Percentiles rank a stretch among this genome's conserved stretches.
These are phyloP conservation scores for Nothobranchius kuhntae DNA, from an alignment of 2,113 vertebrate species.

Conservation along the genomic window DNA sequence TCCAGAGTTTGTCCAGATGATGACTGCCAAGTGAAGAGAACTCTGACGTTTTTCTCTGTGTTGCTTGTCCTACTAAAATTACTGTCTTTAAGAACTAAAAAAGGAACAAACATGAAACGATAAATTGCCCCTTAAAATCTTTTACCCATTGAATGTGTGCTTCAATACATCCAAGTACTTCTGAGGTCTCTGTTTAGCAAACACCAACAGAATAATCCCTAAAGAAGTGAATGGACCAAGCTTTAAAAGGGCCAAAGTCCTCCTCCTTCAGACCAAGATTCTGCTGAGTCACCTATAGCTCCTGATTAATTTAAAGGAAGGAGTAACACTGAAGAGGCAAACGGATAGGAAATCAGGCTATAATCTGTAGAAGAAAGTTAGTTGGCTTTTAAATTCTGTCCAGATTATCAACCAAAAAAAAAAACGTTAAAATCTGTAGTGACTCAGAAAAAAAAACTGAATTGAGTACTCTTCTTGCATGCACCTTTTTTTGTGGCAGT, in stretches of 20 bases:
- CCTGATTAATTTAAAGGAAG: constrained; percentile 72
- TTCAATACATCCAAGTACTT: constrained; percentile 73
- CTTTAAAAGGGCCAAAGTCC: constrained; percentile 80
- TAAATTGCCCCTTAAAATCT: constrained; percentile 55
- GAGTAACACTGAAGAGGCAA: constrained; percentile 58
- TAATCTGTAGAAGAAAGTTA: constrained; percentile 56
- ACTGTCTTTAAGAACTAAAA: constrained; percentile 75
- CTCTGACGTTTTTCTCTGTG: constrained; percentile 65
- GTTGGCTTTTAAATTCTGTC: constrained; percentile 48
- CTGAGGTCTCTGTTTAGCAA: constrained; percentile 74
- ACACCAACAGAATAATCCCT: constrained; percentile 80
- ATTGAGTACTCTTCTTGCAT: constrained; percentile 73
- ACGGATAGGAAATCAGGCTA: constrained; percentile 54
- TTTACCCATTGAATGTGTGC: constrained; percentile 72
- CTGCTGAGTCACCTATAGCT: constrained; percentile 64
- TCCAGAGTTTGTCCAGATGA: constrained; percentile 94
- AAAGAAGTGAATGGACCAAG: constrained; percentile 83
- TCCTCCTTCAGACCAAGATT: constrained; percentile 68
- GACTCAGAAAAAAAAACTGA: constrained; percentile 42
- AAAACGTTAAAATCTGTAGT: constrained; percentile 52
- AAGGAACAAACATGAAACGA: constrained; percentile 61
- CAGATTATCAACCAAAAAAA: constrained; percentile 32
- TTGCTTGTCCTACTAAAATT: constrained; percentile 84
- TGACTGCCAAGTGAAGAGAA: constrained; percentile 89
- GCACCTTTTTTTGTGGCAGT: constrained; percentile 68